Evolutionary conservation across 2,113 vertebrate species (phyloP).

Genomic region (Centropristis striata): DNA sequence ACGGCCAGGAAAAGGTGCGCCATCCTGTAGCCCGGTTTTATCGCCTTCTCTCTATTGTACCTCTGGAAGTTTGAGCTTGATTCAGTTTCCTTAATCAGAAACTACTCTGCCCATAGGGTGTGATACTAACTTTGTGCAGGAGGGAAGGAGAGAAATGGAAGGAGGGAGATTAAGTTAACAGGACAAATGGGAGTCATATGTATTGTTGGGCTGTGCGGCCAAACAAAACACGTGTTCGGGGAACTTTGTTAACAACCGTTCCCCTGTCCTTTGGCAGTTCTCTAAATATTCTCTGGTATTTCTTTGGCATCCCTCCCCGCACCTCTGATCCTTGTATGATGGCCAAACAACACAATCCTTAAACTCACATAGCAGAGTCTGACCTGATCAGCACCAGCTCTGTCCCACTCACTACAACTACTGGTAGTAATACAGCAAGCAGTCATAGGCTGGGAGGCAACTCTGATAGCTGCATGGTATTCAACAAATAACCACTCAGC

Average conservation of each 20-base stretch:
- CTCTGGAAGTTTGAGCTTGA: conserved; percentile 48
- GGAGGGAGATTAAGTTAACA: conserved; percentile 62
- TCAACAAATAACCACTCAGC: too few relatives aligned
- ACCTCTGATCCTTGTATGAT: conserved; percentile 41
- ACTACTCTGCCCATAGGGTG: conserved; percentile 36
- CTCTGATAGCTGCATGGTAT: background rate
- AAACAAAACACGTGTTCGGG: conserved; percentile 64
- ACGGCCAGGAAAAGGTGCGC: conserved; percentile 60
- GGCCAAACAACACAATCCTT: conserved; percentile 66
- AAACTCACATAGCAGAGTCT: conserved; percentile 54
- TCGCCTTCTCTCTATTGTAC: conserved; percentile 32
- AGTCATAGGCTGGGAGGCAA: background rate
- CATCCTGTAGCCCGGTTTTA: conserved; percentile 56
- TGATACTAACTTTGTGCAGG: conserved; percentile 48
- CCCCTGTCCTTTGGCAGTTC: conserved; percentile 54
- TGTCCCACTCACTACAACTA: conserved; percentile 14
- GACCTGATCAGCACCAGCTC: conserved; percentile 36
- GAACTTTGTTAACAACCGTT: conserved; percentile 48
- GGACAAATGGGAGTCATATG: conserved; percentile 69
- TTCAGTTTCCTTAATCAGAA: conserved; percentile 75
- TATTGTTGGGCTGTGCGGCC: conserved; percentile 48
- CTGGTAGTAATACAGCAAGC: conserved; percentile 13
- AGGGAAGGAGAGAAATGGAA: conserved; percentile 10
- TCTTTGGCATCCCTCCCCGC: conserved; percentile 60
- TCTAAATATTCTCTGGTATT: conserved; percentile 52